Conservation (phyloP, 35 echinoderm and acorn worm species). For the Diadema setosum region DNA sequence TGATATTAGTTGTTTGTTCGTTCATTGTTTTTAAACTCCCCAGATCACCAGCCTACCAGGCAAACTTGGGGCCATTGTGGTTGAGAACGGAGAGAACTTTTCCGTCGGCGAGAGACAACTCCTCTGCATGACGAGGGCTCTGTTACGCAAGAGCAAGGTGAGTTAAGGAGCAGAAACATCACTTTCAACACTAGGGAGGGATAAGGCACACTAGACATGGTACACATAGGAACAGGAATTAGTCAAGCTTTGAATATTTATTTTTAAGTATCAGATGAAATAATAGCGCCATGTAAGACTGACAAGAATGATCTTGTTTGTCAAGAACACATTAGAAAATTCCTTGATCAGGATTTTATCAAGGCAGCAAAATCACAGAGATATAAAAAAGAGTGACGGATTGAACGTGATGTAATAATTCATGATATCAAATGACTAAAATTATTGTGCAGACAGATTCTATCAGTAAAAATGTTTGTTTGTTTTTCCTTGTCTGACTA, state of each 20-base stretch:
- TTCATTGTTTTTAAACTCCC: no score
- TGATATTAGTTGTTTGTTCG: no score
- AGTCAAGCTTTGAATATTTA: not conserved
- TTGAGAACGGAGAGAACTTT: slow-evolving; percentile 96
- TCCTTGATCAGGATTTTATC: no score
- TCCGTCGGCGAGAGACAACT: slow-evolving; percentile 94
- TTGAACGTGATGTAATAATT: no score
- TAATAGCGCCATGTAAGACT: not conserved
- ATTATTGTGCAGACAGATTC: no score
- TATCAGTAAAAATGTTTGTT: no score
- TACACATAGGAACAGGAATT: not conserved
- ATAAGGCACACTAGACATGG: not conserved
- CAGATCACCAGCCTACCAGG: slow-evolving; percentile 66
- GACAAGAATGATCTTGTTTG: no score
- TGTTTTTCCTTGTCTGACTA: no score
- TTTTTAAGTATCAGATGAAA: not conserved
- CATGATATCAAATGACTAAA: no score
- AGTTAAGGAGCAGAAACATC: not conserved
- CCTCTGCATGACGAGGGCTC: slow-evolving; percentile 87
- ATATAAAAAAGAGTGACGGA: no score
- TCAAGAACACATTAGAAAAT: no score
- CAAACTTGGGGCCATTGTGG: slow-evolving; percentile 56
- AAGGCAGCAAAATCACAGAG: no score
- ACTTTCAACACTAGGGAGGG: not conserved
- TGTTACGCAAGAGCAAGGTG: slow-evolving; percentile 96